Evolutionary conservation across 2,797 vertebrate species (phyloP).

Genomic region (Acestrorhynchus altus): DNA sequence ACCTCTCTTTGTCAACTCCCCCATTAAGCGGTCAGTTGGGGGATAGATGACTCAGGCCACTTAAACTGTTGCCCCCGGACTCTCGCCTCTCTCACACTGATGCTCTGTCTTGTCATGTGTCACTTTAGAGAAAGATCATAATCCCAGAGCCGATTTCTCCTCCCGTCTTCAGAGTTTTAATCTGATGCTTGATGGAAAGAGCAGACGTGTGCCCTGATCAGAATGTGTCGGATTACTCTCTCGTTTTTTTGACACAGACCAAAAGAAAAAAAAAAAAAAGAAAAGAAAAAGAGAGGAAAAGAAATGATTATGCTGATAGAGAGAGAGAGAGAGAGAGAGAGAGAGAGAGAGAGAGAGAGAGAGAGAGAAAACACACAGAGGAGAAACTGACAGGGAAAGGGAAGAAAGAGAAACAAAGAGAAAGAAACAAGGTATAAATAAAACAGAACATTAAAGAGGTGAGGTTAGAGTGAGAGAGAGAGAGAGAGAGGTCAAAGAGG

Average conservation of each 20-base stretch:
- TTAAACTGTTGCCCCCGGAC: conserved; percentile 78
- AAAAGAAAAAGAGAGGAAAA: not conserved
- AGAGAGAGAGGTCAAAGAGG: not conserved
- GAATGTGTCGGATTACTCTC: conserved; percentile 78
- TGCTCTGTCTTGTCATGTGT: conserved; percentile 82
- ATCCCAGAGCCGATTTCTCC: conserved; percentile 63
- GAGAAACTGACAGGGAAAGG: too few species aligned
- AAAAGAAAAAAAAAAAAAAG: not conserved
- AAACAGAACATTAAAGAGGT: too few species aligned
- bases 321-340: not conserved
- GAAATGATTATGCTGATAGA: not conserved
- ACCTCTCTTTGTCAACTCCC: not conserved
- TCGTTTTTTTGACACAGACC: not conserved
- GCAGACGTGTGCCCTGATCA: conserved; percentile 77
- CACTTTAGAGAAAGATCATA: conserved; percentile 80
- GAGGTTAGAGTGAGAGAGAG: not conserved
- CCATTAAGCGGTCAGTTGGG: not conserved
- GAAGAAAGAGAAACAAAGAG: too few species aligned
- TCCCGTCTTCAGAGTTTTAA: conserved; percentile 77
- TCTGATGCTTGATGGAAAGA: conserved; percentile 75
- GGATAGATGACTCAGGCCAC: conserved; percentile 51
- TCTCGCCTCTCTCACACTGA: conserved; percentile 74
- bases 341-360: too few species aligned
- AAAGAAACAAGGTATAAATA: too few species aligned
- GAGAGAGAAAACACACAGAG: too few species aligned